Evolutionary conservation across 35 echinoderm and acorn worm species (phyloP), one percentile per base, ranked within the genome.

Genomic region (Heliocidaris erythrogramma): DNA sequence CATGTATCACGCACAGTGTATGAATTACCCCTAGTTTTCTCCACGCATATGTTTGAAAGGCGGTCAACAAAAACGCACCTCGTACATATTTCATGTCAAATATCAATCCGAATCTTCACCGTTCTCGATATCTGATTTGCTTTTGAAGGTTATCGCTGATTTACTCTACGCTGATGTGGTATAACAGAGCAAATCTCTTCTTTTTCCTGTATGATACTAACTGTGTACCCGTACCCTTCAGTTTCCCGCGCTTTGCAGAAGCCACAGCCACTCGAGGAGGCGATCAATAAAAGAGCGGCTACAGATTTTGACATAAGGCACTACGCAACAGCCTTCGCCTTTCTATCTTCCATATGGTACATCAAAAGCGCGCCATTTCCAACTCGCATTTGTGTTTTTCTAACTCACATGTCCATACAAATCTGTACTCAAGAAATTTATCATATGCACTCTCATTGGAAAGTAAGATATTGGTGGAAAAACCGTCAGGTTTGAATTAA

Each of bases 301-400:
- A 89, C 30, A 31, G 87, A 89, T 89, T 48, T 78, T 89, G 87
- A 48, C 87, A 89, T 89, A 31, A 89, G 87, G 87, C 29, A 47
- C 87, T 89, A 89, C 87, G 32, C 31, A 48, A 13, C 31, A 89
- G 31, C 31, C 87, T 32, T 89, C 87, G 31, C 32, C 87, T 89
- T 48, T 89, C 21, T 29, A 8, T 89, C 18, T 89, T 48, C 87
- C 87, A 89, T 89, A 89, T 89, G 87, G 87, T 89, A 48, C 87
- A 9, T 89, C 31, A 47, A 32, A 88, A 16, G 12, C 29, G 87
- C 87, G 47, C 87, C 31, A 48, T 89, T 78, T n/a, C 18, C 18
- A 78, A 78, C 18, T 78, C 65, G 65, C 27, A 8, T 21, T 78
- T 78, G 65, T 78, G 18, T 78, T 78, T 78, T 78, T n/a, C 14